phyloP scores from a whole-genome alignment of 2,797 vertebrate species.

The Malacoctenus gilli region DNA sequence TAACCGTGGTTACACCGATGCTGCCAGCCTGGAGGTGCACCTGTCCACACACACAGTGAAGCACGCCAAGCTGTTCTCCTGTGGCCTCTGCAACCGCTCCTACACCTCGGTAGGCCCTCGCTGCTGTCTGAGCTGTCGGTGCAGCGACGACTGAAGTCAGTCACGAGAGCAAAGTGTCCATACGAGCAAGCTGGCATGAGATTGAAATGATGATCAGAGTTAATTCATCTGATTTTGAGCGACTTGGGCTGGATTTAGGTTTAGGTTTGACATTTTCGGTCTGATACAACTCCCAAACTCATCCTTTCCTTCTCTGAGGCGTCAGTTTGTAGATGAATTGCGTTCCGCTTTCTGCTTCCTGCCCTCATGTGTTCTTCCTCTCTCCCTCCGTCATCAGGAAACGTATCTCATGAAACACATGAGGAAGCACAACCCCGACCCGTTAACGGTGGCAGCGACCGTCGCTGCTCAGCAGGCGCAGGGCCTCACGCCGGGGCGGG shows the following conservation, averaged over 20 bases:
- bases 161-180: too few species aligned
- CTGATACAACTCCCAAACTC: too few species aligned
- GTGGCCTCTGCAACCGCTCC: slow-evolving; percentile 94
- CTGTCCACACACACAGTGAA: slow-evolving; percentile 97
- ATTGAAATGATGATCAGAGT: too few species aligned
- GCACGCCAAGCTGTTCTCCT: slow-evolving; percentile 96
- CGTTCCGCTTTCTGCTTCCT: background rate
- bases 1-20: slow-evolving; percentile 95
- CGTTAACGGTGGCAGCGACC: slow-evolving; percentile 83
- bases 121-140: too few species aligned
- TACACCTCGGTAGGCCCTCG: slow-evolving; percentile 90
- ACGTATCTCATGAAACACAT: slow-evolving; percentile 99
- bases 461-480: slow-evolving; percentile 87
- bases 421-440: slow-evolving; percentile 98
- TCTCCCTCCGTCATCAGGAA: slow-evolving; percentile 66
- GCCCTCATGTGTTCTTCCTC: background rate
- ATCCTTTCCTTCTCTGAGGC: too few species aligned
- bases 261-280: too few species aligned
- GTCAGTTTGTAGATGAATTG: too few species aligned
- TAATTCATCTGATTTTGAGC: too few species aligned
- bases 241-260: too few species aligned
- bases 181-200: too few species aligned
- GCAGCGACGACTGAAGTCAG: too few species aligned
- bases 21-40: slow-evolving; percentile 94
- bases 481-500: slow-evolving; percentile 63